phyloP scores from a whole-genome alignment of 2,113 vertebrate genomes.

The Ranitomeya imitator region DNA sequence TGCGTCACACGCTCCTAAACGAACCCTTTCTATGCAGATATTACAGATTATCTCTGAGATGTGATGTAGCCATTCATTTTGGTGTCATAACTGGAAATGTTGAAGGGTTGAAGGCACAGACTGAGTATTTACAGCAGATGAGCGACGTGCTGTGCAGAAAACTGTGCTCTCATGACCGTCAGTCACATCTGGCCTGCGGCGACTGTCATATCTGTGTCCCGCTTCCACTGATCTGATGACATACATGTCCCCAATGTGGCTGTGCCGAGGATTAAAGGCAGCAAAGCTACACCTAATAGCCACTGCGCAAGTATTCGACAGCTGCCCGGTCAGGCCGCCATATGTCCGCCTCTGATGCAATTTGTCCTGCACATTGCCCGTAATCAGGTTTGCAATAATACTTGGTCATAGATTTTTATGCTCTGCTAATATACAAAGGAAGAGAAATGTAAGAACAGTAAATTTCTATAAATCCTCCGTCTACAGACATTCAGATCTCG shows the following conservation, averaged over 20 bases:
- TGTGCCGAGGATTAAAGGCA: slow-evolving; percentile 11
- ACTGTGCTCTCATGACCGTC: neutral
- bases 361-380: neutral
- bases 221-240: slow-evolving; percentile 16
- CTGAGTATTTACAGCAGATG: neutral
- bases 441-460: neutral
- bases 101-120: neutral
- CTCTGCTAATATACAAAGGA: neutral
- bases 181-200: neutral
- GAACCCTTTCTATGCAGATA: neutral
- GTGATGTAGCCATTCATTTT: neutral
- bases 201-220: neutral
- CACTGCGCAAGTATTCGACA: neutral
- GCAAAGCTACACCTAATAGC: neutral
- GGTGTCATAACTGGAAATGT: neutral
- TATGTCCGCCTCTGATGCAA: neutral
- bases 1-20: neutral
- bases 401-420: neutral
- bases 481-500: neutral
- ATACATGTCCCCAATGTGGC: neutral
- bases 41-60: neutral
- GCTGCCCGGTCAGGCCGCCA: neutral
- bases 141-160: neutral
- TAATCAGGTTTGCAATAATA: neutral
- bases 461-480: neutral